Percentiles rank a stretch among this genome's conserved stretches.
phyloP scores from a whole-genome alignment of 2,888 invertebrate genomes.

The Heliconius ethilla region DNA sequence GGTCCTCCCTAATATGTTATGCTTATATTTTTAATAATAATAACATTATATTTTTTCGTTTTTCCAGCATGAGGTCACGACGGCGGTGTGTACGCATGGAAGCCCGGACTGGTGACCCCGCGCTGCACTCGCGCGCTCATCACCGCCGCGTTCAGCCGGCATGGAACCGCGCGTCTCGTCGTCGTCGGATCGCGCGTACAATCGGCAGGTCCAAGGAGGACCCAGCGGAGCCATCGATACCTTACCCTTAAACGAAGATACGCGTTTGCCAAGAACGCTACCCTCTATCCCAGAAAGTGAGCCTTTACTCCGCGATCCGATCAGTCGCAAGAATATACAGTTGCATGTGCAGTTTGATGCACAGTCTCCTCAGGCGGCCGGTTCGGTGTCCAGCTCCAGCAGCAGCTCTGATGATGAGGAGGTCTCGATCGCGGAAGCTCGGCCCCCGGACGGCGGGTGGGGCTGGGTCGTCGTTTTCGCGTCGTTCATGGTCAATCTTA shows the following conservation, averaged over 20 bases:
- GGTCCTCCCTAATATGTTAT: background rate
- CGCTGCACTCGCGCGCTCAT: slow-evolving; percentile 72
- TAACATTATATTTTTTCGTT: slow-evolving; percentile 36
- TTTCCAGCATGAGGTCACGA: slow-evolving; percentile 79
- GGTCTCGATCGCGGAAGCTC: slow-evolving; percentile 84
- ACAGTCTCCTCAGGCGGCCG: slow-evolving; percentile 70
- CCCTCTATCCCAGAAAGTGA: slow-evolving; percentile 72
- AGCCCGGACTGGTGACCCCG: slow-evolving; percentile 72
- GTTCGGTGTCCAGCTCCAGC: slow-evolving; percentile 67
- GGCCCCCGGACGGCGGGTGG: slow-evolving; percentile 94
- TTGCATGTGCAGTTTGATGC: slow-evolving; percentile 84
- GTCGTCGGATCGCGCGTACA: slow-evolving; percentile 68
- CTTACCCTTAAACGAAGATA: slow-evolving; percentile 67
- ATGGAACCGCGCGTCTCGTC: slow-evolving; percentile 75
- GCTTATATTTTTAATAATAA: background rate
- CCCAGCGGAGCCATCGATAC: slow-evolving; percentile 68
- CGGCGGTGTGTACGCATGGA: slow-evolving; percentile 78
- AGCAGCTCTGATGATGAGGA: slow-evolving; percentile 84
- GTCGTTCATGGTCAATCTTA: slow-evolving; percentile 93
- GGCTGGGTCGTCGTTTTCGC: slow-evolving; percentile 96
- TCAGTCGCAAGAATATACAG: slow-evolving; percentile 66
- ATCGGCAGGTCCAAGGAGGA: slow-evolving; percentile 76
- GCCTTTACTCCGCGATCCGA: slow-evolving; percentile 63
- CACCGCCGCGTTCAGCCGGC: slow-evolving; percentile 69
- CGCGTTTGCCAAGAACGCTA: slow-evolving; percentile 67